Evolutionary conservation across 1,140 invertebrate species (phyloP), one percentile per base, ranked within the genome.

Genomic region (Trachelipus rathkii): DNA sequence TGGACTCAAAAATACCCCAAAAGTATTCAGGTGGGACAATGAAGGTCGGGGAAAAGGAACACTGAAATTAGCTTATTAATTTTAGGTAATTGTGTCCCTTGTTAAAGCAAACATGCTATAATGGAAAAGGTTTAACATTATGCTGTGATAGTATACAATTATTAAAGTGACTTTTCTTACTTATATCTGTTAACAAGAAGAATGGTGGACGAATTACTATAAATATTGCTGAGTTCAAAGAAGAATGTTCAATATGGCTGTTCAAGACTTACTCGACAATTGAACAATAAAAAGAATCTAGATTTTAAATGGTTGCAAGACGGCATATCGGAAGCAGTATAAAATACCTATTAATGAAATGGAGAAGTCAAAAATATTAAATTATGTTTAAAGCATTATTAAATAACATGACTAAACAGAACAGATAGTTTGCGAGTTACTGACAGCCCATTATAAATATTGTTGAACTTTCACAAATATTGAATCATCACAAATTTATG

Each of bases 191-290:
- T 10, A 33, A 23, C 21, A 76, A 69, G 71, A 75, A 82, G 45
- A 82, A 87, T 68, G 83, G 81, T 76, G 84, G 83, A n/a, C 69
- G 73, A 85, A 68, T n/a, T 82, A 81, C 74, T 80, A 84, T 10
- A n/a, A 79, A 86, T 33, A 85, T 85, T 81, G 83, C 84, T 68
- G 87, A n/a, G 87, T 8, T 87, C 87, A 5, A n/a, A n/a, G n/a
- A 88, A 88, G 81, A 87, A 87, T 84, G 87, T 88, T 50, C 87
- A n/a, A 88, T 81, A 78, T 87, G 75, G 71, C n/a, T 87, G 43
- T 84, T 86, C 60, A 83, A 83, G 72, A 84, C 82, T 81, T 60
- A 44, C 84, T 85, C 46, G 86, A 87, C 78, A n/a, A 85, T 87
- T 77, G 76, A 82, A 15, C 79, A 77, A 73, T 87, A 87, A 79